These are phyloP conservation scores for Sinocyclocheilus maitianheensis DNA, from an alignment of 2,113 vertebrate species.

Conservation along the genomic window DNA sequence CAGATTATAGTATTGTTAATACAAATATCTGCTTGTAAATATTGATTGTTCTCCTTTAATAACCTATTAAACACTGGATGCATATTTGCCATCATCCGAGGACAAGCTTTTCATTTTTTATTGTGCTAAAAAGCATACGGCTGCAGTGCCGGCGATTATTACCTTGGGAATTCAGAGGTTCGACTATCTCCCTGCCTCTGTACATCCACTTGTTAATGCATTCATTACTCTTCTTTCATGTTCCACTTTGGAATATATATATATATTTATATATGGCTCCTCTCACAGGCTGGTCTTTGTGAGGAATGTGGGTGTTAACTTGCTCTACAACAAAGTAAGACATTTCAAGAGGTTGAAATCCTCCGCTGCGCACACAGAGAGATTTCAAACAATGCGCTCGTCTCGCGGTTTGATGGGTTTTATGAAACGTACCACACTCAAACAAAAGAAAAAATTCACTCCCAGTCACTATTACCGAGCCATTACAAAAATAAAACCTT, in stretches of 20 bases:
- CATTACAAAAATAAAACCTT: conserved; percentile 48
- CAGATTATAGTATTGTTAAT: background rate
- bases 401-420: conserved; percentile 44
- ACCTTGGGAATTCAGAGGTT: conserved; percentile 48
- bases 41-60: conserved; percentile 38
- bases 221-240: conserved; percentile 52
- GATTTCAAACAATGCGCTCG: conserved; percentile 43
- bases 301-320: conserved; percentile 50
- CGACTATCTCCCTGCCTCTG: conserved; percentile 36
- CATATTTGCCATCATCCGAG: conserved; percentile 34
- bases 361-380: conserved; percentile 28
- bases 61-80: conserved; percentile 13
- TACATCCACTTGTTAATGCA: conserved; percentile 43
- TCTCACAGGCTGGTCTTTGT: conserved; percentile 40
- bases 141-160: background rate
- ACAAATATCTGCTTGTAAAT: background rate
- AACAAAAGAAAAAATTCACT: conserved; percentile 53
- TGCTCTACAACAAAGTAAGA: conserved; percentile 51
- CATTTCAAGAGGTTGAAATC: conserved; percentile 43
- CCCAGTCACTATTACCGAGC: conserved; percentile 47
- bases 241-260: conserved; percentile 42
- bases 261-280: conserved; percentile 27
- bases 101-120: conserved; percentile 28
- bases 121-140: background rate
- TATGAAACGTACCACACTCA: conserved; percentile 33